These are phyloP conservation scores for Callocephalon fimbriatum DNA, from an alignment of 2,113 vertebrate species.

Conservation along the genomic window DNA sequence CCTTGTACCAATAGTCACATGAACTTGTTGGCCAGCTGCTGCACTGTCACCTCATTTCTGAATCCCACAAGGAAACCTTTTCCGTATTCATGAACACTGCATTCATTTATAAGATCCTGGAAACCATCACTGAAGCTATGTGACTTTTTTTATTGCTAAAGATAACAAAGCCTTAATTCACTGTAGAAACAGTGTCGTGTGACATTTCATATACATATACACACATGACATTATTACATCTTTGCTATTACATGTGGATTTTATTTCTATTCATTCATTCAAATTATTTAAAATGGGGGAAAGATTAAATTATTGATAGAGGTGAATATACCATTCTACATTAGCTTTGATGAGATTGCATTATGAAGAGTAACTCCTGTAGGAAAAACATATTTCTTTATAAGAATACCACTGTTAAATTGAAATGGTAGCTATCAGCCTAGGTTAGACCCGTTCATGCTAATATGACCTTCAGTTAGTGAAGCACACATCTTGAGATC, in stretches of 20 bases:
- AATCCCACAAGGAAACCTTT: conserved; percentile 38
- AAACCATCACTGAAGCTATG: not conserved
- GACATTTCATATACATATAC: not conserved
- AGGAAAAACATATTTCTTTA: not conserved
- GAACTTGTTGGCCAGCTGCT: conserved; percentile 45
- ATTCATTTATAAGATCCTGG: conserved; percentile 10
- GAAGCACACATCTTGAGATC: conserved; percentile 15
- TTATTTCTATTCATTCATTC: not conserved
- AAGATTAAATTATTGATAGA: not conserved
- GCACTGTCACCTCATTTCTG: conserved; percentile 48
- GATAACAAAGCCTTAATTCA: conserved; percentile 24
- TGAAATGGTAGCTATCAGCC: conserved; percentile 5
- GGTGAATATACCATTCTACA: not conserved
- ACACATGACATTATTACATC: not conserved
- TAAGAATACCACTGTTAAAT: not conserved
- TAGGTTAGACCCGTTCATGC: conserved; percentile 54
- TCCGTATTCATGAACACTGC: conserved; percentile 54
- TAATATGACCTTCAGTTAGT: conserved; percentile 70
- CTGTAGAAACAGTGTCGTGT: not conserved
- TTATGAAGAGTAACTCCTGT: not conserved
- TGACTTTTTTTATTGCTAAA: not conserved
- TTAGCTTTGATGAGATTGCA: not conserved
- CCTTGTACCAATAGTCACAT: not conserved
- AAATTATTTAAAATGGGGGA: not conserved
- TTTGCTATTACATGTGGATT: not conserved